These are phyloP conservation scores for Coptodon bakossiorum DNA, from an alignment of 2,113 vertebrate species.

Conservation along the genomic window DNA sequence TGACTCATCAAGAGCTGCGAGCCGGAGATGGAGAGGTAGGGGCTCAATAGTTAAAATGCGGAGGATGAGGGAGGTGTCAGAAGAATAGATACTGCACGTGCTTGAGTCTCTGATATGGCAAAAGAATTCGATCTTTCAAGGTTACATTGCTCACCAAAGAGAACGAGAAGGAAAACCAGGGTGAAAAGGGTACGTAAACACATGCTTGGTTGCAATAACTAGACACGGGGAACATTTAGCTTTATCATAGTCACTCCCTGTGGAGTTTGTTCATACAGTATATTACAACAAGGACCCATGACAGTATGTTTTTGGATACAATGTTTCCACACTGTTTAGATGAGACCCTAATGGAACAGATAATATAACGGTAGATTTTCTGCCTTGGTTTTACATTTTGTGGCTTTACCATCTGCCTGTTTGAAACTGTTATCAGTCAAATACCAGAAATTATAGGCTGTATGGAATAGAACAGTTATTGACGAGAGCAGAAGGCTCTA, in stretches of 20 bases:
- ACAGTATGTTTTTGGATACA: neutral
- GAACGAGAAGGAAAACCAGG: neutral
- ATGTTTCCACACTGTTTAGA: neutral
- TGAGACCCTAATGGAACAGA: neutral
- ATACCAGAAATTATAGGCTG: neutral
- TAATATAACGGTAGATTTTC: neutral
- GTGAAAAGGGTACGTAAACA: neutral
- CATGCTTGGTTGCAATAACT: neutral
- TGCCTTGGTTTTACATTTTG: neutral
- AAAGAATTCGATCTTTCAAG: neutral
- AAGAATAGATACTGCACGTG: neutral
- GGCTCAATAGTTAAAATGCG: constrained; percentile 4
- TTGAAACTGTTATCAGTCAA: neutral
- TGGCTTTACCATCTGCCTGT: neutral
- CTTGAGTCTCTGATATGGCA: neutral
- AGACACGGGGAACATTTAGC: neutral
- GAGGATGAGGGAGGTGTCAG: neutral
- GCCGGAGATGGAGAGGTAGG: neutral
- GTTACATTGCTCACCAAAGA: neutral
- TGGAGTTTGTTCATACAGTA: neutral
- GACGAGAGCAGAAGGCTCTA: neutral
- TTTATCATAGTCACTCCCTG: constrained; percentile 25
- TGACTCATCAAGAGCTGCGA: constrained; percentile 24
- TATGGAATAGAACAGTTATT: neutral
- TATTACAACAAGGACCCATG: constrained; percentile 11